Percentiles rank a stretch among this genome's conserved stretches.
phyloP scores from a whole-genome alignment of 2,113 vertebrate genomes.

The Tylochromis polylepis region DNA sequence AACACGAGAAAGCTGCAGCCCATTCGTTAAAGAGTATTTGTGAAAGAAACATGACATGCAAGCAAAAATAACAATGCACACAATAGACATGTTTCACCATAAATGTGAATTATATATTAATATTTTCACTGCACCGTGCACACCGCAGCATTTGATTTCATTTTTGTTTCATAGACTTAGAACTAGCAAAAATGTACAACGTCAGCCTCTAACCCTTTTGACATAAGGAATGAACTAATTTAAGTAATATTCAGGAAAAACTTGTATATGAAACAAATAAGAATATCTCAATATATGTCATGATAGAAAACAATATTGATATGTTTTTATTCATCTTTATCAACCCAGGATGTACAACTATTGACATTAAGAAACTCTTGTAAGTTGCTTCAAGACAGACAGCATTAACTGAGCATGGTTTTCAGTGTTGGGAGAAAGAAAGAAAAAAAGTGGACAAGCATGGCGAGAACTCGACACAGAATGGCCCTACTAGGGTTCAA shows the following conservation, averaged over 20 bases:
- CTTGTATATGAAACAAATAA: not conserved
- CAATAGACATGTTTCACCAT: not conserved
- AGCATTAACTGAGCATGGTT: not conserved
- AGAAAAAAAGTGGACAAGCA: not conserved
- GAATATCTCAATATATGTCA: not conserved
- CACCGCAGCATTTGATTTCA: not conserved
- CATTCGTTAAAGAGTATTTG: not conserved
- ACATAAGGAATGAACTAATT: not conserved
- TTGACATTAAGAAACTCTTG: not conserved
- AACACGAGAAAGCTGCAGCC: not conserved
- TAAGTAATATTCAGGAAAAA: not conserved
- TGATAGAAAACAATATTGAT: not conserved
- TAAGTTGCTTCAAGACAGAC: not conserved
- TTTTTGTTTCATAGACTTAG: not conserved
- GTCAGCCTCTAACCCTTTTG: not conserved
- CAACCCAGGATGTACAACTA: not conserved
- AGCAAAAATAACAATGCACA: not conserved
- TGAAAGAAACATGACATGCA: not conserved
- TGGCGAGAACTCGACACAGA: not conserved
- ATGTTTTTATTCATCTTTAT: not conserved
- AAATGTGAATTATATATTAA: not conserved
- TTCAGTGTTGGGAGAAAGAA: not conserved
- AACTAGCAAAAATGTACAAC: not conserved
- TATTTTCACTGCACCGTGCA: not conserved
- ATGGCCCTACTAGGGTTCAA: not conserved